Percentiles rank a stretch among this genome's conserved stretches.
Conservation (phyloP, 64 coral and sea anemone genomes). For the Montipora cactus region DNA sequence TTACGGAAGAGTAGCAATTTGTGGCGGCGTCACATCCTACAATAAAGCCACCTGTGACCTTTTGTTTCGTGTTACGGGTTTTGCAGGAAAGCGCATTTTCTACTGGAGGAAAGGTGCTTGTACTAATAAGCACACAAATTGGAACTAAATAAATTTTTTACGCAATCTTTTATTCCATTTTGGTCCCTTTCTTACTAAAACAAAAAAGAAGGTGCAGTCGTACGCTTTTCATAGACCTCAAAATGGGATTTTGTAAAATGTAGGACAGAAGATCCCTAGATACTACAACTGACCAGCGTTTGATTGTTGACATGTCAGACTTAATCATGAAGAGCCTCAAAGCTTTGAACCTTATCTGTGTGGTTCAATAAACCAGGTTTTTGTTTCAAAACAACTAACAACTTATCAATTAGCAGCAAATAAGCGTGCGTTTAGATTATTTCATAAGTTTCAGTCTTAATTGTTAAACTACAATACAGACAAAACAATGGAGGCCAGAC, state of each 20-base stretch:
- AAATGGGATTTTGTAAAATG: not conserved
- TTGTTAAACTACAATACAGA: not conserved
- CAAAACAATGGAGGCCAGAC: not conserved
- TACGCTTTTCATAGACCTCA: not conserved
- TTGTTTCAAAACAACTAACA: not conserved
- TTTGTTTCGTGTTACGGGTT: conserved; percentile 16
- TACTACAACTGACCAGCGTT: not conserved
- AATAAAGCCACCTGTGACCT: conserved; percentile 56
- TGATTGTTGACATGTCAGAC: conserved; percentile 12
- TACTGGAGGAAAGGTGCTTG: conserved; percentile 34
- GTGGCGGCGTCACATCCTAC: conserved; percentile 12
- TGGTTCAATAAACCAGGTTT: not conserved
- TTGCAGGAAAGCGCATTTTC: not conserved
- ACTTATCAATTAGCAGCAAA: not conserved
- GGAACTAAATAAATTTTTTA: conserved; percentile 27
- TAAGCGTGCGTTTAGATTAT: not conserved
- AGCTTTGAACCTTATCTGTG: conserved; percentile 1
- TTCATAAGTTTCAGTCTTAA: not conserved
- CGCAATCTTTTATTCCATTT: not conserved
- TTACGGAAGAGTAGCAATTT: conserved; percentile 62
- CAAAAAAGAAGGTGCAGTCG: not conserved
- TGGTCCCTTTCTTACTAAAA: conserved; percentile 7
- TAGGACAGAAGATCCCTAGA: not conserved
- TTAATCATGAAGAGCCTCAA: not conserved
- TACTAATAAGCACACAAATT: conserved; percentile 30